Conservation (phyloP, 2,888 invertebrate genomes). For the Baccha elongata region DNA sequence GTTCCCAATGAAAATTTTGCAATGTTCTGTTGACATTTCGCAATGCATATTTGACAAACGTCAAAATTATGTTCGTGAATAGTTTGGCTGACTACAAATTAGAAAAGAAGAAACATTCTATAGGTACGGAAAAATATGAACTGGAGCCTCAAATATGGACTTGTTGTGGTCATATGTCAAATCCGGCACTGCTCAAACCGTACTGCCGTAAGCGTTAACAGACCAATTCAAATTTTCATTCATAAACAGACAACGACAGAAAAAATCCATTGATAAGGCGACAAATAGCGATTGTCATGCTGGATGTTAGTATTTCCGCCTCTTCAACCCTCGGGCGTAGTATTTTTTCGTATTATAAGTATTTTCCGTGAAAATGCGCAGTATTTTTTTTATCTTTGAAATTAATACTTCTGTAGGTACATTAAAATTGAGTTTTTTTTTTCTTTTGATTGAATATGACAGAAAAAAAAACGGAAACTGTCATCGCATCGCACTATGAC, state of each 20-base stretch:
- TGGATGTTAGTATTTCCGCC: conserved; percentile 12
- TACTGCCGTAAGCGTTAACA: conserved; percentile 26
- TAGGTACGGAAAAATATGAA: no score
- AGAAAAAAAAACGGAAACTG: conserved; percentile 58
- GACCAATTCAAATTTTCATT: conserved; percentile 69
- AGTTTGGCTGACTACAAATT: no score
- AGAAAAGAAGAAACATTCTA: no score
- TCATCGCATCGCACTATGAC: conserved; percentile 35
- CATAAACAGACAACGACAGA: conserved; percentile 43
- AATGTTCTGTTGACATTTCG: no score
- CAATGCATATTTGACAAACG: no score
- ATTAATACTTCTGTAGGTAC: conserved; percentile 35
- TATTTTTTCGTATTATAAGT: conserved; percentile 38
- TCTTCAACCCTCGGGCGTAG: conserved; percentile 16
- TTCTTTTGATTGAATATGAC: conserved; percentile 52
- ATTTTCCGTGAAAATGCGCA: conserved; percentile 40
- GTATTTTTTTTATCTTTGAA: conserved; percentile 35
- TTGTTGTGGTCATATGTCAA: no score
- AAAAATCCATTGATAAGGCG: conserved; percentile 63
- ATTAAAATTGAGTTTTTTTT: conserved; percentile 6
- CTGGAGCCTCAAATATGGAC: not conserved
- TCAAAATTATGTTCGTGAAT: no score
- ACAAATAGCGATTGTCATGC: conserved; percentile 52
- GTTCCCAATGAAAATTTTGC: no score
- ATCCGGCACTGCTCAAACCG: no score